These are phyloP conservation scores for Microplitis demolitor DNA, from an alignment of 1,140 invertebrate species.

Conservation along the genomic window DNA sequence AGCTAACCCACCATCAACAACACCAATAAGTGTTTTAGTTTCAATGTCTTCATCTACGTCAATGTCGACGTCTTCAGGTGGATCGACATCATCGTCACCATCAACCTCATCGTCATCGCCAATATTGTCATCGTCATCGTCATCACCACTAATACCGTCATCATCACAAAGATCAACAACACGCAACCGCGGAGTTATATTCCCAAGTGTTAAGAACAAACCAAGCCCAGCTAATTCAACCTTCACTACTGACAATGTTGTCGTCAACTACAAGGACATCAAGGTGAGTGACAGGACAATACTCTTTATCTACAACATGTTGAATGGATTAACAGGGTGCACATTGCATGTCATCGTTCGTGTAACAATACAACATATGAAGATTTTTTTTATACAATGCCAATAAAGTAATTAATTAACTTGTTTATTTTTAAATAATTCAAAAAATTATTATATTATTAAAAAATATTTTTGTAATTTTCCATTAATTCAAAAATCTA, in stretches of 20 bases:
- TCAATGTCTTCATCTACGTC: slow-evolving; percentile 45
- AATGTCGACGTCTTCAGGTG: slow-evolving; percentile 44
- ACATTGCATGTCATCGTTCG: background rate
- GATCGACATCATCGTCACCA: slow-evolving; percentile 39
- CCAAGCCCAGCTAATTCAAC: slow-evolving; percentile 81
- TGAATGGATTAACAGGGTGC: slow-evolving; percentile 4
- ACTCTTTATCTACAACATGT: background rate
- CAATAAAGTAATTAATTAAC: too few relatives aligned
- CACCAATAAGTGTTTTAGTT: slow-evolving; percentile 36
- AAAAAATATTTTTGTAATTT: too few relatives aligned
- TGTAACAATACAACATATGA: background rate
- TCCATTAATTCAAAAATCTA: too few relatives aligned
- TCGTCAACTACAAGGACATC: slow-evolving; percentile 76
- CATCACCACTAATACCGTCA: slow-evolving; percentile 23
- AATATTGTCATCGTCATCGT: too few relatives aligned
- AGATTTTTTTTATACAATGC: too few relatives aligned
- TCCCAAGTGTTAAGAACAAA: slow-evolving; percentile 89
- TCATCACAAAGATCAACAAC: slow-evolving; percentile 55
- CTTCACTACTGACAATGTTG: slow-evolving; percentile 71
- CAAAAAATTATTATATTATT: too few relatives aligned
- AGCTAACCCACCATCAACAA: slow-evolving; percentile 55
- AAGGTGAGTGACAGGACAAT: slow-evolving; percentile 67
- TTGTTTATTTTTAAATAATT: too few relatives aligned
- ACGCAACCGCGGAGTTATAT: slow-evolving; percentile 81
- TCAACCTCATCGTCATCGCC: slow-evolving; percentile 16